A percentile compares a stretch with the other conserved stretches of the same genome.
Evolutionary conservation across 2,113 vertebrate genomes (phyloP).

Genomic region (Ageneiosus marmoratus): DNA sequence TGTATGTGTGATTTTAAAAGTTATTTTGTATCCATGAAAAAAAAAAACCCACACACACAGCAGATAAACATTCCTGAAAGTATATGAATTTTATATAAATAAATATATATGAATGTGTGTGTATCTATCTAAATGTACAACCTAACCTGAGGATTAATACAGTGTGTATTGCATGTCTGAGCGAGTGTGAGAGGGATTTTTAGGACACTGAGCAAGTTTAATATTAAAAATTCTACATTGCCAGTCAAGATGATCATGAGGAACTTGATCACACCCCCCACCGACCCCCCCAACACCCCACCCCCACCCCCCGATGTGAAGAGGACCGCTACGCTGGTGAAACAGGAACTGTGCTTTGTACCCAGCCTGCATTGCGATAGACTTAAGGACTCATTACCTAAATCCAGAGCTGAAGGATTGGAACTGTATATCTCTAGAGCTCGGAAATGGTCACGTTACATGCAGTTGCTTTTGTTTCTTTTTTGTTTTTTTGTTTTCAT

Average conservation of each 20-base stretch:
- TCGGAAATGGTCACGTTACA: conserved; percentile 52
- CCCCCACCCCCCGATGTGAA: conserved; percentile 45
- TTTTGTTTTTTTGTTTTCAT: not conserved
- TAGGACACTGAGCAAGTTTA: conserved; percentile 49
- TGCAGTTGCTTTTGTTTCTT: conserved; percentile 18
- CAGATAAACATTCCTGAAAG: conserved; percentile 82
- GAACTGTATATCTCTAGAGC: conserved; percentile 8
- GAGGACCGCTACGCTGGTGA: conserved; percentile 54
- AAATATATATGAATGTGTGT: conserved; percentile 68
- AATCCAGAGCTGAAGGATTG: conserved; percentile 51
- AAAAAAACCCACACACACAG: conserved; percentile 61
- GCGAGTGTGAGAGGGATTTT: conserved; percentile 61
- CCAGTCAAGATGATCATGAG: conserved; percentile 25
- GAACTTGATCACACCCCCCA: no score
- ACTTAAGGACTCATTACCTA: conserved; percentile 59
- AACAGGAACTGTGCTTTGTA: conserved; percentile 60
- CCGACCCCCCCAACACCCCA: no score
- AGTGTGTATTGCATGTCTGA: conserved; percentile 72
- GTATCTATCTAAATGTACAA: conserved; percentile 79
- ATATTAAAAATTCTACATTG: conserved; percentile 13
- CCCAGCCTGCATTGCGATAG: conserved; percentile 64
- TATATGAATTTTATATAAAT: conserved; percentile 69
- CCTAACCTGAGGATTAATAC: conserved; percentile 73
- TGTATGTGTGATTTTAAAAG: conserved; percentile 90
- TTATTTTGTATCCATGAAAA: conserved; percentile 86